Evolutionary conservation across 2,888 invertebrate genomes (phyloP), one percentile per base, ranked within the genome.

Genomic region (Ryuthela nishihirai): DNA sequence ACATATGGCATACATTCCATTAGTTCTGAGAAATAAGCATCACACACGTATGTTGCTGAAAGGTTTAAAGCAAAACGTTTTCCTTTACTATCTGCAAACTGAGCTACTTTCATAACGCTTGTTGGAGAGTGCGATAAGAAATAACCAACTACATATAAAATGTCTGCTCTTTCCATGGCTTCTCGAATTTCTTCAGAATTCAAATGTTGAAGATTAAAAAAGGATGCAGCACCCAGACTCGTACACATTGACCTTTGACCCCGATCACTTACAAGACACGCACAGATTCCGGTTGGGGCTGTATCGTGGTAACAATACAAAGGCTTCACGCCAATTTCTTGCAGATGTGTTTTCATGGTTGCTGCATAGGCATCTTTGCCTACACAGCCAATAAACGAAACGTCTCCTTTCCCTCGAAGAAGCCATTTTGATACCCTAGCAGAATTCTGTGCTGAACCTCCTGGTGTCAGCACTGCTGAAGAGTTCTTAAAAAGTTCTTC

Each of bases 31-130:
- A 85, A 87, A 76, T 80, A 98, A 73, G 87, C 83, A 75, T 88
- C 84, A 54, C 89, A 86, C 26, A 99, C 82, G 78, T 97, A 99
- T 12, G 93, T 91, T 41, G 99, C 98, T 72, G 94, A 94, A 62
- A 98, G 78, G 76, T 98, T 99, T 85, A 97, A 87, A 66, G 85
- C 78, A 75, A 97, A 93, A 21, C 81, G 77, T 71, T 86, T 85
- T 63, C 86, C 80, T 29, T 15, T 18, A 7, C n/a, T 7, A 20
- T 40, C n/a, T 10, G 40, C 23, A 9, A n/a, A n/a, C n/a, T n/a
- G n/a, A n/a, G n/a, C n/a, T n/a, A n/a, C n/a, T n/a, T n/a, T n/a
- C n/a, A n/a, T n/a, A n/a, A n/a, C n/a, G n/a, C n/a, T n/a, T n/a
- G n/a, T n/a, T n/a, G 36, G 45, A 6, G 55, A 53, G 34, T 48